Evolutionary conservation across 2,888 invertebrate species (phyloP), one percentile per base, ranked within the genome.

Genomic region (Chymomyza amoena): DNA sequence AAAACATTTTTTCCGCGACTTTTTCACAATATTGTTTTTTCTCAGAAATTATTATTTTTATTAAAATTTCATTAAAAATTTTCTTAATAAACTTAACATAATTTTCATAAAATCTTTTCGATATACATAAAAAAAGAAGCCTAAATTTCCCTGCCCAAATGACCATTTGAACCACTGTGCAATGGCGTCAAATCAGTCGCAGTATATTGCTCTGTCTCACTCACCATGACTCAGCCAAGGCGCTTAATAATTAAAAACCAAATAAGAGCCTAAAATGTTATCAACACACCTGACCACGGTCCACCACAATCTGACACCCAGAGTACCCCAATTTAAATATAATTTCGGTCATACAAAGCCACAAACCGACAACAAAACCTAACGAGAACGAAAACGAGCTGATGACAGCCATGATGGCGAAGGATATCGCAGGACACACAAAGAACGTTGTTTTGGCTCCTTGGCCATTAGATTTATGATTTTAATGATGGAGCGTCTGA

Each of bases 381-480:
- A 13, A 45, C 39, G 39, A 51, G 45, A 45, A 5, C 15, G 61
- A 50, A 18, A 60, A 45, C 39, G 39, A 45, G 39, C 39, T 45
- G 39, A 45, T 45, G 39, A 45, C 39, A 45, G 39, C 13, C 39
- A 32, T 32, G 39, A 45, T 45, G 39, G 39, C 39, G 13, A 10
- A 45, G 39, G 39, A 45, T 45, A 13, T 45, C 10, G 13, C 13
- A 13, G 10, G 10, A 2, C 39, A 13, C 13, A 45, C 32, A 32
- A 32, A 32, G 32, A 32, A 32, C 39, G 39, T 13, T 45, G 39
- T 45, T 32, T 45, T 45, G 39, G 39, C 39, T 45, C 39, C 39
- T 45, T 45, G 51, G 50, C 74, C 84, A 78, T 78, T 78, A 83
- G 80, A 83, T 85, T 83, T 85, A 83, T 81, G 81, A 75, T 80